A percentile compares a stretch with the other conserved stretches of the same genome.
phyloP scores from a whole-genome alignment of 2,113 vertebrate genomes.

The Seriola quinqueradiata region DNA sequence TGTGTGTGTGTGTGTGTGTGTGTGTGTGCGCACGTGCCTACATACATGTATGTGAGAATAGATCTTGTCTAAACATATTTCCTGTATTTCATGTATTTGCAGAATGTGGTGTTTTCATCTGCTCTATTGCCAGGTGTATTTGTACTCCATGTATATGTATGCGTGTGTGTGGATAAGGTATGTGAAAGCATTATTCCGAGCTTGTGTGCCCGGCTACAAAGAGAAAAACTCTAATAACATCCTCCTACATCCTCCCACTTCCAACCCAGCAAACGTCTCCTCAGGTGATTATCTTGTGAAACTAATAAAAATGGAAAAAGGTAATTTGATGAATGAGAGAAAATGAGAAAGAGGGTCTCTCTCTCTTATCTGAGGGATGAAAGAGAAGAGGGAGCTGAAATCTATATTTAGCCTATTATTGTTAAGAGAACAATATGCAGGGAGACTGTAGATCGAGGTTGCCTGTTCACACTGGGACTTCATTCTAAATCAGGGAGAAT shows the following conservation, averaged over 20 bases:
- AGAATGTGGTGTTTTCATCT: neutral
- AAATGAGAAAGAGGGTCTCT: slow-evolving; percentile 47
- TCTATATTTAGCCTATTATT: slow-evolving; percentile 68
- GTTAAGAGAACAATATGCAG: slow-evolving; percentile 57
- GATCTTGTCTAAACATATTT: slow-evolving; percentile 11
- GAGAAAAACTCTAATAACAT: slow-evolving; percentile 17
- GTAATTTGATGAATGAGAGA: slow-evolving; percentile 61
- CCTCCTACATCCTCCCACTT: slow-evolving; percentile 14
- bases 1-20: neutral
- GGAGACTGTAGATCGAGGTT: slow-evolving; percentile 64
- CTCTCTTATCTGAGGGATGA: slow-evolving; percentile 63
- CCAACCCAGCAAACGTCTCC: slow-evolving; percentile 14
- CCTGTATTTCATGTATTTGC: neutral
- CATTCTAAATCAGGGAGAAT: slow-evolving; percentile 35
- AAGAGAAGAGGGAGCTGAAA: slow-evolving; percentile 47
- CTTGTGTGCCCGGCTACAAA: neutral
- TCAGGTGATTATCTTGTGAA: slow-evolving; percentile 56
- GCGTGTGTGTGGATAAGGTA: neutral
- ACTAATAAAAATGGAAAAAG: slow-evolving; percentile 57
- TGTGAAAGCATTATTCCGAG: neutral
- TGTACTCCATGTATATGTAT: neutral
- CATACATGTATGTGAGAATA: neutral
- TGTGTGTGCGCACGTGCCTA: neutral
- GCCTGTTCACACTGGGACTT: slow-evolving; percentile 56
- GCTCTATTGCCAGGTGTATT: neutral